Conservation (phyloP, 2,113 vertebrate species). For the Serilophus lunatus region DNA sequence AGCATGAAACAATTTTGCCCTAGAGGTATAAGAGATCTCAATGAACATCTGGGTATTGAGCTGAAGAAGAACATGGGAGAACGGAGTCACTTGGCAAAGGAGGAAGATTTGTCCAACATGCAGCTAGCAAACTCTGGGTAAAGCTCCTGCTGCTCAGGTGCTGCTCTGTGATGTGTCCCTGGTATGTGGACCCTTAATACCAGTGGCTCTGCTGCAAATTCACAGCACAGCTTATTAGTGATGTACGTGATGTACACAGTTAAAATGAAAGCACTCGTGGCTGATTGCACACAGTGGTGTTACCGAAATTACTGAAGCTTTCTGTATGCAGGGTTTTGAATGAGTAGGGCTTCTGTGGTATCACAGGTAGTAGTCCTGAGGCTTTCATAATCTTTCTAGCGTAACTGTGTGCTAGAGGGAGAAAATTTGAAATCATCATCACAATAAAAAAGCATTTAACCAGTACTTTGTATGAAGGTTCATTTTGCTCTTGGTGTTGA, state of each 20-base stretch:
- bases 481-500: not conserved
- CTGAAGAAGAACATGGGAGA: not conserved
- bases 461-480: not conserved
- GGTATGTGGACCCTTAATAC: not conserved
- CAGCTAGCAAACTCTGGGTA: not conserved
- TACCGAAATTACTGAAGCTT: not conserved
- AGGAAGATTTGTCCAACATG: not conserved
- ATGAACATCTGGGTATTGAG: not conserved
- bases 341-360: not conserved
- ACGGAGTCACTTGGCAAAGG: not conserved
- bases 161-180: not conserved
- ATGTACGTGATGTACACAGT: not conserved
- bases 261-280: not conserved
- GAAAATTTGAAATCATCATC: not conserved
- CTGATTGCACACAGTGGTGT: accelerated
- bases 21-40: not conserved
- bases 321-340: not conserved
- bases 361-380: not conserved
- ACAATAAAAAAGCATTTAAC: not conserved
- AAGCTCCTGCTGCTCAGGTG: not conserved
- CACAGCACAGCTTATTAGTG: not conserved
- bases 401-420: not conserved
- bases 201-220: not conserved
- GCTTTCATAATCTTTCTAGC: not conserved
- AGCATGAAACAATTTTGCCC: not conserved